A percentile compares a stretch with the other conserved stretches of the same genome.
Evolutionary conservation across 2,888 invertebrate genomes (phyloP).

Genomic region (Anoncus sp.): DNA sequence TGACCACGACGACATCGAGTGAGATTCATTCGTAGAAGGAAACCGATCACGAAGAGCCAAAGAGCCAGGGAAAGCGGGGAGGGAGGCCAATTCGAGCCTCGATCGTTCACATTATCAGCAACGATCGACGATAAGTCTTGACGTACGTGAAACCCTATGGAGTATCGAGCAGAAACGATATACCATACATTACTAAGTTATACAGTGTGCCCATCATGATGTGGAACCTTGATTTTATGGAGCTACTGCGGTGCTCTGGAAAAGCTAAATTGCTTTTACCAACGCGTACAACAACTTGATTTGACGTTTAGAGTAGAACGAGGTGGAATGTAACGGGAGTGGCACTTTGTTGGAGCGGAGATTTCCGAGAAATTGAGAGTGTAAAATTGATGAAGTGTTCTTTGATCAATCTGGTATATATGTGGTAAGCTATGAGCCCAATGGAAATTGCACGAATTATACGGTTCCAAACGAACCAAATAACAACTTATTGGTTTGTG

Average conservation of each 20-base stretch:
- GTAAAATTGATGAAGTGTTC: neutral
- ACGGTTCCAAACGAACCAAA: too few species aligned
- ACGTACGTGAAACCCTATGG: slow-evolving; percentile 16
- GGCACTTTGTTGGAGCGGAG: neutral
- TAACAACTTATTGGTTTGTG: neutral
- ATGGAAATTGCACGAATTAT: too few species aligned
- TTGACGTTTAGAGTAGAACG: neutral
- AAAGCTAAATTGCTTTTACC: slow-evolving; percentile 39
- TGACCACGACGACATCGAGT: slow-evolving; percentile 14
- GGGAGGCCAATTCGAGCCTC: slow-evolving; percentile 22
- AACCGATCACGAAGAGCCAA: slow-evolving; percentile 13
- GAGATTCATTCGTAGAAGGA: neutral
- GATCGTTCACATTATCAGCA: slow-evolving; percentile 44
- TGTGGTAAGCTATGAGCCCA: too few species aligned
- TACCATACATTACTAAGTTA: neutral
- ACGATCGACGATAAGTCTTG: slow-evolving; percentile 47
- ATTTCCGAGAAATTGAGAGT: neutral
- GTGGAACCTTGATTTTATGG: neutral
- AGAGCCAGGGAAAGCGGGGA: neutral
- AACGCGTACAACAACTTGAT: slow-evolving; percentile 10
- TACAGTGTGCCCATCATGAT: slow-evolving; percentile 2
- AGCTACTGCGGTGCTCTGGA: neutral
- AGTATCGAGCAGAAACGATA: neutral
- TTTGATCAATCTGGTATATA: too few species aligned
- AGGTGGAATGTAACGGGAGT: neutral